A percentile compares a stretch with the other conserved stretches of the same genome.
Evolutionary conservation across 2,797 vertebrate species (phyloP).

Genomic region (Parotocinclus haroldoi): DNA sequence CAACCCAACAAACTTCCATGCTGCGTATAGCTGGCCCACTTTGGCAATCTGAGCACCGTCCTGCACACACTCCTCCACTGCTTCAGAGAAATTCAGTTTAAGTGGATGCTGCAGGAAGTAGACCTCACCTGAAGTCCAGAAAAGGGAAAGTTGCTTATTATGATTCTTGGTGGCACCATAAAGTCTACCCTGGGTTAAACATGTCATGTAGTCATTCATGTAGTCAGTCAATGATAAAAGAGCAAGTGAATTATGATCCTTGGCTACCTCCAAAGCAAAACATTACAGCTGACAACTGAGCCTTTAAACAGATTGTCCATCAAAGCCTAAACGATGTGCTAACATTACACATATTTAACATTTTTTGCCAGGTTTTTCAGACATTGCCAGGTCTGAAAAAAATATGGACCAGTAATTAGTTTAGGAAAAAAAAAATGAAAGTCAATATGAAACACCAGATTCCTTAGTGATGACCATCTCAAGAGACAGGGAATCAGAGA

Average conservation of each 20-base stretch:
- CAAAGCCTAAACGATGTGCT: no score
- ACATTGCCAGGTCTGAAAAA: conserved; percentile 14
- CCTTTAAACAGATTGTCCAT: background rate
- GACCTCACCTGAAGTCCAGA: conserved; percentile 70
- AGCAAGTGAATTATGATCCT: no score
- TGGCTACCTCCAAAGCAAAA: no score
- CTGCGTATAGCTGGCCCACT: conserved; percentile 86
- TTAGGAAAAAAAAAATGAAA: background rate
- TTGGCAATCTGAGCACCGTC: conserved; percentile 74
- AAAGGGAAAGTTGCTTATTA: background rate
- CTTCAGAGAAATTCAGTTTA: conserved; percentile 79
- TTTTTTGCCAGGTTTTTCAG: no score
- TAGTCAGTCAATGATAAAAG: no score
- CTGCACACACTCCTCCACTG: conserved; percentile 70
- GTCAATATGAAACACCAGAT: no score
- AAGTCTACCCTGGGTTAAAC: no score
- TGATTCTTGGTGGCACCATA: no score
- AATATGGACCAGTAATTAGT: conserved; percentile 27
- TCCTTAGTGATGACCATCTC: background rate
- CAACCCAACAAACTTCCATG: conserved; percentile 82
- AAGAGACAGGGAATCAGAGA: conserved; percentile 12
- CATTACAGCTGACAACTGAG: no score
- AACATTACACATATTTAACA: background rate
- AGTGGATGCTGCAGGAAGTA: conserved; percentile 72
- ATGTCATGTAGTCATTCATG: no score